A percentile compares a stretch with the other conserved stretches of the same genome.
These are phyloP conservation scores for Cataglyphis hispanica DNA, from an alignment of 1,140 invertebrate genomes.

Conservation along the genomic window DNA sequence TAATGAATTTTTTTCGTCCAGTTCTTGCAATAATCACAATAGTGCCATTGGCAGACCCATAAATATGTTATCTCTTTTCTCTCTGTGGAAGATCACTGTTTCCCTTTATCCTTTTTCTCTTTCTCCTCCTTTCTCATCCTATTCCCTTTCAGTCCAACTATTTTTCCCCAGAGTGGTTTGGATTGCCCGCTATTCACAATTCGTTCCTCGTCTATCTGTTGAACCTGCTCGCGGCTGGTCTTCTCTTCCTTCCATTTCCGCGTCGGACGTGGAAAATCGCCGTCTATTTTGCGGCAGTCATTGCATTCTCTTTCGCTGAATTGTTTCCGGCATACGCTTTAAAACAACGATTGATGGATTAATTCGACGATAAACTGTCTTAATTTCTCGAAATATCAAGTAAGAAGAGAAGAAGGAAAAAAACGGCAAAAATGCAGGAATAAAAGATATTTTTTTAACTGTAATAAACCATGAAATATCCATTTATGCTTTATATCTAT, in stretches of 20 bases:
- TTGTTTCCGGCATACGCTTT: slow-evolving; percentile 25
- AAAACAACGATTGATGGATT: slow-evolving; percentile 43
- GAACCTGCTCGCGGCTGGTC: slow-evolving; percentile 30
- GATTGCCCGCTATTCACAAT: slow-evolving; percentile 63
- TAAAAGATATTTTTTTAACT: neutral
- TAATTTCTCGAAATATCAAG: neutral
- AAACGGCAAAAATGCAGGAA: neutral
- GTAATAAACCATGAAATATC: no score
- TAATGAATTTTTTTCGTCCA: slow-evolving; percentile 20
- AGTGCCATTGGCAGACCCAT: slow-evolving; percentile 15
- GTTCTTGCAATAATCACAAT: slow-evolving; percentile 15
- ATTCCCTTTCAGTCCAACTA: slow-evolving; percentile 41
- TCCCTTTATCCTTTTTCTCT: slow-evolving; percentile 18
- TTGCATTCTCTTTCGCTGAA: slow-evolving; percentile 37
- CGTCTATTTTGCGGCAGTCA: slow-evolving; percentile 40
- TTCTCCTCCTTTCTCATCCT: neutral
- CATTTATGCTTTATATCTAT: neutral
- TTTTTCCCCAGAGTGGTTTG: slow-evolving; percentile 55
- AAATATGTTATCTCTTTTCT: slow-evolving; percentile 73
- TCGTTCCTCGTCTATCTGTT: slow-evolving; percentile 58
- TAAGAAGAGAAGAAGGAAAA: neutral
- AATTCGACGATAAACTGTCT: slow-evolving; percentile 18
- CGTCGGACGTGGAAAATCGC: slow-evolving; percentile 56
- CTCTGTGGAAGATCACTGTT: slow-evolving; percentile 61
- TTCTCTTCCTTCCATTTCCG: slow-evolving; percentile 58